Percentiles rank a stretch among this genome's conserved stretches.
These are phyloP conservation scores for Poeciliopsis paucimaculata DNA, from an alignment of 2,797 vertebrate species.

Conservation along the genomic window DNA sequence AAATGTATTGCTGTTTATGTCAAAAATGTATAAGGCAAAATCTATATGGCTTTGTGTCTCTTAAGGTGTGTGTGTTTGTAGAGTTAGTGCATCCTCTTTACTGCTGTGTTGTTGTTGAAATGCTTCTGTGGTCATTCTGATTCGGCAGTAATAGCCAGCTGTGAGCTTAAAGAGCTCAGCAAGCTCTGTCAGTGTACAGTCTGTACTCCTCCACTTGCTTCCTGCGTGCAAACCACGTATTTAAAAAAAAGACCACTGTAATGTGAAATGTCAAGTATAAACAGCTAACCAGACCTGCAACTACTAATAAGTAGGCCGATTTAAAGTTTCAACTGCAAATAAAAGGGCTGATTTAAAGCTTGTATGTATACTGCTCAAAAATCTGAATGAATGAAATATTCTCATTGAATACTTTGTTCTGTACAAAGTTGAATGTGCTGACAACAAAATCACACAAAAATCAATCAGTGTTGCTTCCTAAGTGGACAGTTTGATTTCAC, in stretches of 20 bases:
- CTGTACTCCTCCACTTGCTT: conserved; percentile 27
- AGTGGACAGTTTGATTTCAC: too few species aligned
- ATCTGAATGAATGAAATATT: too few species aligned
- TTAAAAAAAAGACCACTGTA: conserved; percentile 23
- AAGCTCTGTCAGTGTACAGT: conserved; percentile 32
- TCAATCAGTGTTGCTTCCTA: too few species aligned
- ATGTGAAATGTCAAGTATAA: conserved; percentile 6
- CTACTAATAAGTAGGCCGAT: not conserved
- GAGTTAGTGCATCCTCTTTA: not conserved
- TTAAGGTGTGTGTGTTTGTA: conserved; percentile 1
- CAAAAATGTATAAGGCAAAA: not conserved
- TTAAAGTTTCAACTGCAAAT: not conserved
- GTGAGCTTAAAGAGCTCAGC: conserved; percentile 45
- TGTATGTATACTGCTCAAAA: too few species aligned
- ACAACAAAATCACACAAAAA: too few species aligned
- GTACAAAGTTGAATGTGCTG: too few species aligned
- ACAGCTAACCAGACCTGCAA: conserved; percentile 1
- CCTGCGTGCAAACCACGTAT: conserved; percentile 35
- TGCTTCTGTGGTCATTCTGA: conserved; percentile 33
- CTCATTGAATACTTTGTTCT: too few species aligned
- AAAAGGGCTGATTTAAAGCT: too few species aligned
- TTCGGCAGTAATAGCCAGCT: conserved; percentile 30
- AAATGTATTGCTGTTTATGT: not conserved
- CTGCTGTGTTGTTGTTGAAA: conserved; percentile 34
- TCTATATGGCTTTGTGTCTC: not conserved